phyloP scores from a whole-genome alignment of 2,888 invertebrate species.

The Conchocele bisecta region DNA sequence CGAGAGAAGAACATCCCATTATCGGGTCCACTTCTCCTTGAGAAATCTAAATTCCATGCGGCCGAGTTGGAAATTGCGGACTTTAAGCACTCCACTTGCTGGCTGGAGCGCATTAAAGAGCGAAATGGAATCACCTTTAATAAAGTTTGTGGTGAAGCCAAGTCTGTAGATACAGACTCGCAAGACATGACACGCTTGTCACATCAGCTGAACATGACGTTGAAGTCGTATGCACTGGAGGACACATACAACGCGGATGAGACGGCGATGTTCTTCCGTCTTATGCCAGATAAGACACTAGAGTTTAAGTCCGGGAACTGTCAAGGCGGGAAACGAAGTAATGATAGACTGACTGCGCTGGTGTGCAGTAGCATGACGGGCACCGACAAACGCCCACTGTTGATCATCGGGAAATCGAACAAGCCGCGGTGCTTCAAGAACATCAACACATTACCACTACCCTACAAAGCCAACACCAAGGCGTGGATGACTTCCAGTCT shows the following conservation, averaged over 20 bases:
- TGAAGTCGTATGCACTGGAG: not conserved
- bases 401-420: conserved; percentile 55
- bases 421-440: conserved; percentile 58
- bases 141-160: not conserved
- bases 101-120: conserved; percentile 8
- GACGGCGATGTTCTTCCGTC: conserved; percentile 55
- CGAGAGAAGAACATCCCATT: no score
- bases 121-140: conserved; percentile 6
- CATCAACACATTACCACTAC: conserved; percentile 35
- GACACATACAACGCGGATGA: conserved; percentile 42
- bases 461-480: conserved; percentile 52
- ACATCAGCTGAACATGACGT: not conserved
- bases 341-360: conserved; percentile 36
- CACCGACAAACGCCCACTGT: conserved; percentile 38
- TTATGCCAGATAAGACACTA: conserved; percentile 50
- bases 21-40: no score
- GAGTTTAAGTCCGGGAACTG: conserved; percentile 50
- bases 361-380: conserved; percentile 37
- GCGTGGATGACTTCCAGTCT: conserved; percentile 59
- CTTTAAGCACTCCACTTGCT: conserved; percentile 4
- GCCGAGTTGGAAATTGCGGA: not conserved
- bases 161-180: not conserved
- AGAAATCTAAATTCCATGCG: not conserved
- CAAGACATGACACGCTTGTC: not conserved
- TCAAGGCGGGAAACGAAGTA: conserved; percentile 54